Evolutionary conservation across 2,888 invertebrate species (phyloP).

Genomic region (Aquatica leii): DNA sequence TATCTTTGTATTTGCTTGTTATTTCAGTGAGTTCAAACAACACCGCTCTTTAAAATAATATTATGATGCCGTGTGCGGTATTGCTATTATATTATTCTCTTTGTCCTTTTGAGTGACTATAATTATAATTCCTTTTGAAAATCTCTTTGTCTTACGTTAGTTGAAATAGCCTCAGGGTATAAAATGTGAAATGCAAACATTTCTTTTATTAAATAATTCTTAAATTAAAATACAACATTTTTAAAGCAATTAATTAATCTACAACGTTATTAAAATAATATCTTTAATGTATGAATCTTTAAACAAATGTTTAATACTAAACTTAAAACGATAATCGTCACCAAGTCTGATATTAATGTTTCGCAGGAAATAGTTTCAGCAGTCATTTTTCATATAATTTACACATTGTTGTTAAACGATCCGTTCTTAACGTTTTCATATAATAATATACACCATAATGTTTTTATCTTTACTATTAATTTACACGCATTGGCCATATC

Average conservation of each 20-base stretch:
- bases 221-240: not conserved
- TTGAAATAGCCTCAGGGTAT: not conserved
- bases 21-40: slow-evolving; percentile 11
- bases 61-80: slow-evolving; percentile 9
- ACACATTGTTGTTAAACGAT: too few relatives aligned
- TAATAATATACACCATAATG: too few relatives aligned
- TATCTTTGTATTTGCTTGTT: slow-evolving; percentile 11
- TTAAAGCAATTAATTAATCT: not conserved
- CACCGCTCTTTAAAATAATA: slow-evolving; percentile 13
- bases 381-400: not conserved
- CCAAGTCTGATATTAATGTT: not conserved
- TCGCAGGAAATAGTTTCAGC: not conserved
- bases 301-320: too few relatives aligned
- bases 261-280: too few relatives aligned
- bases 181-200: not conserved
- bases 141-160: slow-evolving; percentile 9
- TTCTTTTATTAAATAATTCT: not conserved
- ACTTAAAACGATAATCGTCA: too few relatives aligned
- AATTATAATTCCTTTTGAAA: slow-evolving; percentile 19
- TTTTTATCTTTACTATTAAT: too few relatives aligned
- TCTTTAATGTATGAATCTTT: too few relatives aligned
- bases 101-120: slow-evolving; percentile 16
- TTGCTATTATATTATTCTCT: slow-evolving; percentile 5
- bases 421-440: too few relatives aligned
- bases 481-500: too few relatives aligned